Percentiles rank a stretch among this genome's conserved stretches.
Conservation (phyloP, 2,888 invertebrate genomes). For the Xestoiulus laeticollis region DNA sequence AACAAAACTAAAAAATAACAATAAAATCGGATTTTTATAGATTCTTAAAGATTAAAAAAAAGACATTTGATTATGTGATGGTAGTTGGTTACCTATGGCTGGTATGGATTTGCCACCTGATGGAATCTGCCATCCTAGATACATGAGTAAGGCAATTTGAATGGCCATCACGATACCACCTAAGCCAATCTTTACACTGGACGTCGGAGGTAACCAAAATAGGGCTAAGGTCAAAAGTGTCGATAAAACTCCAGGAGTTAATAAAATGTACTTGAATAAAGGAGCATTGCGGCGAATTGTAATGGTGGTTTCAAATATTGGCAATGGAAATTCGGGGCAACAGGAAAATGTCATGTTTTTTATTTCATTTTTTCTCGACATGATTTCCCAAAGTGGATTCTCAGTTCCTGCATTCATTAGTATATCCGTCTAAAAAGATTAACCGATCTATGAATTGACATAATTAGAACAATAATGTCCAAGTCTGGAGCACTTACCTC, state of each 20-base stretch:
- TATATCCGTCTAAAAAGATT: not conserved
- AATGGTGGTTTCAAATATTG: not conserved
- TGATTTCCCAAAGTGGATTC: conserved; percentile 22
- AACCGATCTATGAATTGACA: too few relatives aligned
- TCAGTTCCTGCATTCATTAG: not conserved
- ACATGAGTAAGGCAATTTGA: conserved; percentile 33
- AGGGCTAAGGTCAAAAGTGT: not conserved
- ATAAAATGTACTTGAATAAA: conserved; percentile 41
- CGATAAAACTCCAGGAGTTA: not conserved
- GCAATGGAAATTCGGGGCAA: not conserved
- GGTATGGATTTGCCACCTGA: conserved; percentile 35
- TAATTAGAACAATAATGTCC: too few relatives aligned
- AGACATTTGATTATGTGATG: not conserved
- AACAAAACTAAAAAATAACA: conserved; percentile 6
- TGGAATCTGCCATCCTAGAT: conserved; percentile 3
- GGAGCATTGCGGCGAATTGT: not conserved
- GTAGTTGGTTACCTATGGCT: not conserved
- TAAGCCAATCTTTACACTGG: conserved; percentile 28
- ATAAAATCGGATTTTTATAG: not conserved
- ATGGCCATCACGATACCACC: conserved; percentile 36
- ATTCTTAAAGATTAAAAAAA: not conserved
- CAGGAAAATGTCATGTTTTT: not conserved
- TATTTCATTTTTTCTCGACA: not conserved
- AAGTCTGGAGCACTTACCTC: not conserved
- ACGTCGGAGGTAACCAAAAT: conserved; percentile 22